Percentiles rank a stretch among this genome's conserved stretches.
Conservation (phyloP, 2,888 invertebrate genomes). For the Gibbula magus region DNA sequence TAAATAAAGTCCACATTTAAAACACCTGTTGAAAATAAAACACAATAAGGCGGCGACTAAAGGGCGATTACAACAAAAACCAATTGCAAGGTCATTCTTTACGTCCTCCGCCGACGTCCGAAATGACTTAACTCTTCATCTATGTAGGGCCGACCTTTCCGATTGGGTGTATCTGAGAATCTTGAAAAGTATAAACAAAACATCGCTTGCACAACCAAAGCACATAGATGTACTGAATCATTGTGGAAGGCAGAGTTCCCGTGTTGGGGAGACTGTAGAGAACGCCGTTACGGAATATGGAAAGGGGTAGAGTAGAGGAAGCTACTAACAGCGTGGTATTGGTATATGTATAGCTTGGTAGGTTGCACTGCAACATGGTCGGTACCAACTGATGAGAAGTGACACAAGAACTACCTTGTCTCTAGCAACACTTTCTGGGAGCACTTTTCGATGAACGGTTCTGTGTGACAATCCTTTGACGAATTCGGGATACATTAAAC, state of each 20-base stretch:
- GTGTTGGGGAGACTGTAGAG: not conserved
- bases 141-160: not conserved
- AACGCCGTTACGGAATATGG: constrained; percentile 14
- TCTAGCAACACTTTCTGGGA: not conserved
- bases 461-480: not conserved
- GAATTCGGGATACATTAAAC: not conserved
- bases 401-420: not conserved
- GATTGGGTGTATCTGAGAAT: constrained; percentile 15
- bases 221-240: not conserved
- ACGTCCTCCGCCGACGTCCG: not conserved
- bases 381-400: not conserved
- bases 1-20: too few species aligned
- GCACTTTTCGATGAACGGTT: not conserved
- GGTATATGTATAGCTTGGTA: not conserved
- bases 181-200: not conserved
- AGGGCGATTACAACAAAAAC: not conserved
- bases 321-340: not conserved
- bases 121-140: not conserved
- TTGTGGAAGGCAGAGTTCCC: not conserved
- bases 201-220: not conserved
- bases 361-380: not conserved
- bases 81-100: not conserved
- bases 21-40: too few species aligned
- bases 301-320: not conserved
- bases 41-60: not conserved